These are phyloP conservation scores for Harpegnathos saltator DNA, from an alignment of 1,140 invertebrate species.

Conservation along the genomic window DNA sequence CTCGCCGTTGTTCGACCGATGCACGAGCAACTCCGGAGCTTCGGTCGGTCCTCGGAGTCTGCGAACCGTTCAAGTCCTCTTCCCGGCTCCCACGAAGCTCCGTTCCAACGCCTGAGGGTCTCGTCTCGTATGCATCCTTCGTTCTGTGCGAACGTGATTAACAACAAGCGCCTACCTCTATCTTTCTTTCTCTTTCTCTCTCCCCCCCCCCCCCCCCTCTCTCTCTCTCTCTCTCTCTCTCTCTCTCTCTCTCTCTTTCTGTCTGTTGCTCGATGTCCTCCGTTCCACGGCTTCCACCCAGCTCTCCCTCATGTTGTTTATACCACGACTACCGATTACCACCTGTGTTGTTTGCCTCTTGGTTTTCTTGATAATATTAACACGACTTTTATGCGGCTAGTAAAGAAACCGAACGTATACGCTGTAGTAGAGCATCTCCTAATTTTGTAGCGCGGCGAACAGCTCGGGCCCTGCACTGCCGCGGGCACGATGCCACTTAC, in stretches of 20 bases:
- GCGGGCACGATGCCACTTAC: constrained; percentile 27
- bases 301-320: constrained; percentile 27
- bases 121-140: constrained; percentile 71
- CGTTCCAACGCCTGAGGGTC: constrained; percentile 59
- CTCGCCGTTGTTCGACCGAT: neutral
- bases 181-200: too few species aligned
- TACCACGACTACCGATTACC: constrained; percentile 58
- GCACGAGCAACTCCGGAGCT: constrained; percentile 53
- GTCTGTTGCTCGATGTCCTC: constrained; percentile 58
- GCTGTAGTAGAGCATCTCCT: constrained; percentile 65
- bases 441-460: constrained; percentile 53
- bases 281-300: constrained; percentile 62
- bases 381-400: constrained; percentile 67
- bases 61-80: constrained; percentile 6
- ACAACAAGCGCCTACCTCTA: constrained; percentile 50
- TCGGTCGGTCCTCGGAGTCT: constrained; percentile 40
- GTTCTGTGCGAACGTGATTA: constrained; percentile 70
- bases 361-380: constrained; percentile 81
- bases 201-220: too few species aligned
- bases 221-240: too few species aligned
- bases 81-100: constrained; percentile 3
- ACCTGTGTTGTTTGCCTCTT: constrained; percentile 81
- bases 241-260: too few species aligned
- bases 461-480: constrained; percentile 15
- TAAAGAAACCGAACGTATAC: constrained; percentile 58